Evolutionary conservation across 2,888 invertebrate species (phyloP).

Genomic region (Dryadula phaetusa): DNA sequence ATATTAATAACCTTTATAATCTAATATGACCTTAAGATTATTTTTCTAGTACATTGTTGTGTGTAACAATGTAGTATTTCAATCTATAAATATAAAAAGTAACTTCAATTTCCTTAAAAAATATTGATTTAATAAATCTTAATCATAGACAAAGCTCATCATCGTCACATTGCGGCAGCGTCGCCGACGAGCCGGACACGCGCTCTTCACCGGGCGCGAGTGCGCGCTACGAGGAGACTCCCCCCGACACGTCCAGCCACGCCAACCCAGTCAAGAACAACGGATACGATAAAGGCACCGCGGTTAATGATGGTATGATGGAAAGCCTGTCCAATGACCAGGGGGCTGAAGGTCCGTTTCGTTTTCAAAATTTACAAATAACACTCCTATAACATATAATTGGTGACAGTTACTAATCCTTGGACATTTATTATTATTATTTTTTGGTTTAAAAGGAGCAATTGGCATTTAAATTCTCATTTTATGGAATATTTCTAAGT

Average conservation of each 20-base stretch:
- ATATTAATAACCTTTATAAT: too few relatives aligned
- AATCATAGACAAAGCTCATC: conserved; percentile 80
- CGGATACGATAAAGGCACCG: conserved; percentile 78
- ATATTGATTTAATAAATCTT: too few relatives aligned
- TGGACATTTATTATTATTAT: neutral
- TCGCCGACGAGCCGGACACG: conserved; percentile 79
- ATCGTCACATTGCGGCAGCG: conserved; percentile 81
- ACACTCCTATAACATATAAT: conserved; percentile 22
- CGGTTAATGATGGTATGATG: conserved; percentile 73
- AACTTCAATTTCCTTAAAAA: too few relatives aligned
- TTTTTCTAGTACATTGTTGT: too few relatives aligned
- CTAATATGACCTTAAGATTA: too few relatives aligned
- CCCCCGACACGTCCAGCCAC: conserved; percentile 78
- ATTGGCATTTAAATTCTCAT: conserved; percentile 11
- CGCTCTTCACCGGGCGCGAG: conserved; percentile 79
- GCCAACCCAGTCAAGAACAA: conserved; percentile 80
- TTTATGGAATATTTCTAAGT: neutral
- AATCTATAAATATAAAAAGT: too few relatives aligned
- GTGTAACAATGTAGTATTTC: too few relatives aligned
- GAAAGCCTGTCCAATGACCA: conserved; percentile 80
- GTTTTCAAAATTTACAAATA: conserved; percentile 24
- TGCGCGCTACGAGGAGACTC: conserved; percentile 76
- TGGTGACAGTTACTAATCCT: conserved; percentile 23
- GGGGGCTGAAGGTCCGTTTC: conserved; percentile 77
- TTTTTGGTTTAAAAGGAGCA: neutral